phyloP scores from a whole-genome alignment of 2,888 invertebrate genomes.

The Limulus polyphemus region DNA sequence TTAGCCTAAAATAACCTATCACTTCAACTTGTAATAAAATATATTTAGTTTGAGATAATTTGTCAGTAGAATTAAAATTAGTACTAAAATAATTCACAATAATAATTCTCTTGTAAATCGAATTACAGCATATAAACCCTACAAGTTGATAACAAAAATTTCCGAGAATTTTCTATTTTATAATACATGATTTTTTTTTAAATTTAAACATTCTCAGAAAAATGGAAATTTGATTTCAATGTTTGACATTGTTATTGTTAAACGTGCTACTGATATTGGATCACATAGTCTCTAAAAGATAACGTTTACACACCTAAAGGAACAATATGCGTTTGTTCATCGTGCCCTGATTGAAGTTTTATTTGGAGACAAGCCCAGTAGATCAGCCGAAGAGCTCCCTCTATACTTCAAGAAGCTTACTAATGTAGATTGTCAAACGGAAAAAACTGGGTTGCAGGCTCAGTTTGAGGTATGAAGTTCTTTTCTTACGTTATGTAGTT shows the following conservation, averaged over 20 bases:
- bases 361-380: conserved; percentile 15
- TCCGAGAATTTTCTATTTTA: too few relatives aligned
- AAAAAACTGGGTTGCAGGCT: conserved; percentile 15
- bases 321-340: conserved; percentile 19
- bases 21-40: not conserved
- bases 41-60: not conserved
- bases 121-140: too few relatives aligned
- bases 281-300: not conserved
- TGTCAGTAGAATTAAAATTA: not conserved
- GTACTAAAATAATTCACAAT: too few relatives aligned
- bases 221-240: not conserved
- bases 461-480: conserved; percentile 15
- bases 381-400: conserved; percentile 11
- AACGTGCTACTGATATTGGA: not conserved
- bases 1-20: not conserved
- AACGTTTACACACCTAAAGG: conserved; percentile 5
- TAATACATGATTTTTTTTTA: not conserved
- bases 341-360: conserved; percentile 15
- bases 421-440: conserved; percentile 6
- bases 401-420: conserved; percentile 19
- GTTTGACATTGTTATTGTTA: not conserved
- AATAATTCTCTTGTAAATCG: too few relatives aligned
- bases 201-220: not conserved
- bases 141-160: too few relatives aligned
- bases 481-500: not conserved